Conservation (phyloP, 2,888 invertebrate species). For the Buathra laborator region DNA sequence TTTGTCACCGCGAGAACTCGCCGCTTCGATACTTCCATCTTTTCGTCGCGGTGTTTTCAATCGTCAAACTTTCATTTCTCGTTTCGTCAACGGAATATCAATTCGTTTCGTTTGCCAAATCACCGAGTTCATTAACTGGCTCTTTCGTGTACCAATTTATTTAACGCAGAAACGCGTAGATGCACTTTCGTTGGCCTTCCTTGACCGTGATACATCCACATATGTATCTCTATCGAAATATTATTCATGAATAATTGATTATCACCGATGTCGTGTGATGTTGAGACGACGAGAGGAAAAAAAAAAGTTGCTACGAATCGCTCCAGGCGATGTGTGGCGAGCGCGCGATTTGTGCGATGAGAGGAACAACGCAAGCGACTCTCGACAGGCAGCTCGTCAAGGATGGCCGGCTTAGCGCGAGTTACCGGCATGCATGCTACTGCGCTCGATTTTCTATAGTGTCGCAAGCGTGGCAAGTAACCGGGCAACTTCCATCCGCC, state of each 20-base stretch:
- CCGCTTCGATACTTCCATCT: conserved; percentile 60
- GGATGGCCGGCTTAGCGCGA: conserved; percentile 79
- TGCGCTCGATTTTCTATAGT: conserved; percentile 44
- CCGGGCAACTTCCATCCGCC: conserved; percentile 78
- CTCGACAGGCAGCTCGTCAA: conserved; percentile 76
- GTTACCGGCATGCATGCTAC: conserved; percentile 52
- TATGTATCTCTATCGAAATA: conserved; percentile 40
- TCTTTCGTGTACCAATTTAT: not conserved
- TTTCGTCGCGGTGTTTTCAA: not conserved
- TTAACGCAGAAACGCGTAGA: not conserved
- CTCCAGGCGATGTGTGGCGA: conserved; percentile 48
- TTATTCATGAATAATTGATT: conserved; percentile 62
- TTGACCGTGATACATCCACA: conserved; percentile 24
- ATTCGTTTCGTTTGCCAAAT: not conserved
- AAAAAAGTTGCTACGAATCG: conserved; percentile 43
- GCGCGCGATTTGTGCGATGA: conserved; percentile 15
- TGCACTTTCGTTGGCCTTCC: not conserved
- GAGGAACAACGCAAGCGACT: conserved; percentile 48
- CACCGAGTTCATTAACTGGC: conserved; percentile 1
- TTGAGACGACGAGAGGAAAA: conserved; percentile 29
- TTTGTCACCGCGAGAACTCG: conserved; percentile 80
- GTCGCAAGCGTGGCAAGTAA: conserved; percentile 52
- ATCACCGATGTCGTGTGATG: conserved; percentile 55
- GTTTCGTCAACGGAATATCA: conserved; percentile 4
- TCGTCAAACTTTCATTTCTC: conserved; percentile 3